These are phyloP conservation scores for Sarcophaga carnaria DNA, from an alignment of 2,888 invertebrate species.

Conservation along the genomic window DNA sequence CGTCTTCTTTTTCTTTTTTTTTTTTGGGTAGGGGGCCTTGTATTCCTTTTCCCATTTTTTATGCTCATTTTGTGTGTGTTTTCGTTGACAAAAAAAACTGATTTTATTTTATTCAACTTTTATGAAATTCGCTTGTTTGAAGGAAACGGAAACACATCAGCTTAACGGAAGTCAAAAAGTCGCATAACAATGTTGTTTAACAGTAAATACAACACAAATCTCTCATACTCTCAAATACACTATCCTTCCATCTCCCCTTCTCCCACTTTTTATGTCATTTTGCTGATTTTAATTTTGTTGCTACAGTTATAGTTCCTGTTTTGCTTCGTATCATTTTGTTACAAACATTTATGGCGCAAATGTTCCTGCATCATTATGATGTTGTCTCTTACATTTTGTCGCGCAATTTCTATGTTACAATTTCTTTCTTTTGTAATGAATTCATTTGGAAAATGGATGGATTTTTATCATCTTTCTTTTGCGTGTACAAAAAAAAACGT, in stretches of 20 bases:
- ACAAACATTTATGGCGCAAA: constrained; percentile 77
- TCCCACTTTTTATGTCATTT: constrained; percentile 35
- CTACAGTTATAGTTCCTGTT: constrained; percentile 61
- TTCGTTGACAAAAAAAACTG: constrained; percentile 49
- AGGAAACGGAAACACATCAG: constrained; percentile 81
- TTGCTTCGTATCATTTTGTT: constrained; percentile 54
- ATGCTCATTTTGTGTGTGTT: neutral
- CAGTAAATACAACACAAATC: constrained; percentile 61
- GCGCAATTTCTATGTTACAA: constrained; percentile 28
- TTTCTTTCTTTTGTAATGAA: constrained; percentile 68
- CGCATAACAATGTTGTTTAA: constrained; percentile 77
- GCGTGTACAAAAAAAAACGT: neutral
- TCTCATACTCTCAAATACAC: constrained; percentile 41
- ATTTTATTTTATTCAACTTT: constrained; percentile 59
- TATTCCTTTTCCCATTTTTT: neutral
- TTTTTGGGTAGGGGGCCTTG: no score
- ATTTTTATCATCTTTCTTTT: constrained; percentile 48
- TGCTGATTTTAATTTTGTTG: neutral
- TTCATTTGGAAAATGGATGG: constrained; percentile 78
- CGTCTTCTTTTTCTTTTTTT: constrained; percentile 3
- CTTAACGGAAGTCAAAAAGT: constrained; percentile 80
- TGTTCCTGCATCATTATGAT: constrained; percentile 64
- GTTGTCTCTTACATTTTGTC: constrained; percentile 50
- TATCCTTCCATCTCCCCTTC: constrained; percentile 9
- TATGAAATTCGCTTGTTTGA: constrained; percentile 69